These are phyloP conservation scores for Saguinus imperator DNA, from an alignment of 2,113 vertebrate species.

Conservation along the genomic window DNA sequence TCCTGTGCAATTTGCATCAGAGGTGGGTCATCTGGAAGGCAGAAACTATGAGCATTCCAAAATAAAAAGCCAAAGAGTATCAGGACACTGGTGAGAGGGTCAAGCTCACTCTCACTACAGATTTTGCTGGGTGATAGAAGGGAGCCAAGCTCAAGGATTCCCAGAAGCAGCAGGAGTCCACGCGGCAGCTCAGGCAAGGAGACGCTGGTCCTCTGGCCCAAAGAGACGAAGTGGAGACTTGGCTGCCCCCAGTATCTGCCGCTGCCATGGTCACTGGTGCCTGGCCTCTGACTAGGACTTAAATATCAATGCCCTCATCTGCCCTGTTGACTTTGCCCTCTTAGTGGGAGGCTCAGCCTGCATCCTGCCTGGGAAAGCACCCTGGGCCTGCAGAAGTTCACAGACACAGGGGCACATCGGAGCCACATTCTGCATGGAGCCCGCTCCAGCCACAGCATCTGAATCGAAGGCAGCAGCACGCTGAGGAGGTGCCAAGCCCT, in stretches of 20 bases:
- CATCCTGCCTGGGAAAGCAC: fast-evolving
- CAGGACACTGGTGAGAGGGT: background rate
- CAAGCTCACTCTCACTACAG: fast-evolving
- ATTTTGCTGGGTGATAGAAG: too few relatives aligned
- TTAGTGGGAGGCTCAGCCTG: fast-evolving
- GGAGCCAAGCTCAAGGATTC: background rate
- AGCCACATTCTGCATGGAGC: fast-evolving
- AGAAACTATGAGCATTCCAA: background rate
- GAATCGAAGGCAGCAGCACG: background rate
- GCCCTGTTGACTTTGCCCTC: fast-evolving
- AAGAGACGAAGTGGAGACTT: background rate
- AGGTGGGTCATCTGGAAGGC: constrained; percentile 2
- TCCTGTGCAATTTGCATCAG: constrained; percentile 71
- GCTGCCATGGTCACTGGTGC: background rate
- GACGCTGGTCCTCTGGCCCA: background rate
- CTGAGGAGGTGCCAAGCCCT: background rate
- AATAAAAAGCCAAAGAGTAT: background rate
- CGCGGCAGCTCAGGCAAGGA: fast-evolving
- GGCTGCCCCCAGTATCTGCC: fast-evolving
- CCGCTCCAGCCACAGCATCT: fast-evolving
- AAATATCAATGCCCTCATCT: background rate
- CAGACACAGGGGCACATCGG: fast-evolving
- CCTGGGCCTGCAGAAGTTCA: background rate
- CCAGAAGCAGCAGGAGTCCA: background rate
- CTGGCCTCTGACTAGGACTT: background rate